phyloP scores from a whole-genome alignment of 2,888 invertebrate species.

The Protonemura montana region DNA sequence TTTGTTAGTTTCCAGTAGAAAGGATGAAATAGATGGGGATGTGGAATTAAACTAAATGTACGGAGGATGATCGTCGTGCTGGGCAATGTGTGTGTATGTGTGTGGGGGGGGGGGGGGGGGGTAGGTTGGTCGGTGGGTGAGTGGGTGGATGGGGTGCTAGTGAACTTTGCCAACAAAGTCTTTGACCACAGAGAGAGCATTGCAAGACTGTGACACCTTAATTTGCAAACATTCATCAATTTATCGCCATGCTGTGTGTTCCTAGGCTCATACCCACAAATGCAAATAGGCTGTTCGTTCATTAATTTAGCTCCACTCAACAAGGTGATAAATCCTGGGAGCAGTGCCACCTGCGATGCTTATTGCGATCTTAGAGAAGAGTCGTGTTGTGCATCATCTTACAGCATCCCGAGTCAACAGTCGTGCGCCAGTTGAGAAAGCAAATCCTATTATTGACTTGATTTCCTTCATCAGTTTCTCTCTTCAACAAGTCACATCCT shows the following conservation, averaged over 20 bases:
- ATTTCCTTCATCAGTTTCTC: constrained; percentile 24
- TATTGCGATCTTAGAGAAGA: constrained; percentile 30
- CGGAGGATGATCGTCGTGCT: background rate
- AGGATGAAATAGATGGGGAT: background rate
- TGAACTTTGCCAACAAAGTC: constrained; percentile 34
- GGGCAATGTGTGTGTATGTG: background rate
- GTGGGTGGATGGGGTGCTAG: too few relatives aligned
- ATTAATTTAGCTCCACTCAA: constrained; percentile 47
- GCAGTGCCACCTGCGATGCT: constrained; percentile 45
- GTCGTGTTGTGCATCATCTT: constrained; percentile 33
- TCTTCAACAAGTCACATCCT: background rate
- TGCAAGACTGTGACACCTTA: constrained; percentile 38
- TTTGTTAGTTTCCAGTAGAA: constrained; percentile 33
- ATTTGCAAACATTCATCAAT: constrained; percentile 50
- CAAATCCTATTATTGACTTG: constrained; percentile 29
- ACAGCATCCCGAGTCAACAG: constrained; percentile 17
- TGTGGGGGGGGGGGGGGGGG: too few relatives aligned
- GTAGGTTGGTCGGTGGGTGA: too few relatives aligned
- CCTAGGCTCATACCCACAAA: constrained; percentile 34
- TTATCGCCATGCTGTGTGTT: constrained; percentile 38
- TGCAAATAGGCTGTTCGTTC: constrained; percentile 47
- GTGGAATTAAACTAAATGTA: constrained; percentile 8
- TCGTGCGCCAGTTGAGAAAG: constrained; percentile 18
- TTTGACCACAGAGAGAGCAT: constrained; percentile 43
- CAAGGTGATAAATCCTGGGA: constrained; percentile 47